Conservation (phyloP, 2,888 invertebrate species). For the Schizaphis graminum region DNA sequence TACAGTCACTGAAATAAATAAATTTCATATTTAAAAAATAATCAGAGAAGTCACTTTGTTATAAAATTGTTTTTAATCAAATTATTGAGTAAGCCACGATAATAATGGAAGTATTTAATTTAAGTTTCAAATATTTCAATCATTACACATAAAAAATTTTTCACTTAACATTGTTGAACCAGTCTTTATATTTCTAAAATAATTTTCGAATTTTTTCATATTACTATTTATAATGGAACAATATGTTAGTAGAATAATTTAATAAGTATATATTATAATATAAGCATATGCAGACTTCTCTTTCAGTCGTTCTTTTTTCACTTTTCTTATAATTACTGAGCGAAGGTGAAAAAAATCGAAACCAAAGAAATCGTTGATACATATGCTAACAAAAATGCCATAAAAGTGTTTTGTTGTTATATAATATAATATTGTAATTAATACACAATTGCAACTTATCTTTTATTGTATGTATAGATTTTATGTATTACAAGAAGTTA, state of each 20-base stretch:
- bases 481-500: no score
- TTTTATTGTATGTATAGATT: no score
- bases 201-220: background rate
- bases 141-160: background rate
- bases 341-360: background rate
- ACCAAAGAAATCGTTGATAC: background rate
- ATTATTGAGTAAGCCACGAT: background rate
- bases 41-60: background rate
- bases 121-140: background rate
- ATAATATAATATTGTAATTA: background rate
- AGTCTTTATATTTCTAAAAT: background rate
- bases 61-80: background rate
- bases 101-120: background rate
- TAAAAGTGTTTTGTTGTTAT: constrained; percentile 37
- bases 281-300: no score
- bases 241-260: no score
- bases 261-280: no score
- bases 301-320: no score
- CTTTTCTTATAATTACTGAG: background rate
- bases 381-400: constrained; percentile 9
- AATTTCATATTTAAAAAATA: background rate
- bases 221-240: background rate
- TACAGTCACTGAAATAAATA: background rate
- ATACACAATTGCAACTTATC: no score
- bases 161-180: rapidly evolving